Percentiles rank a stretch among this genome's conserved stretches.
These are phyloP conservation scores for Pantherophis alleghaniensis DNA, from an alignment of 2,797 vertebrate species.

Conservation along the genomic window DNA sequence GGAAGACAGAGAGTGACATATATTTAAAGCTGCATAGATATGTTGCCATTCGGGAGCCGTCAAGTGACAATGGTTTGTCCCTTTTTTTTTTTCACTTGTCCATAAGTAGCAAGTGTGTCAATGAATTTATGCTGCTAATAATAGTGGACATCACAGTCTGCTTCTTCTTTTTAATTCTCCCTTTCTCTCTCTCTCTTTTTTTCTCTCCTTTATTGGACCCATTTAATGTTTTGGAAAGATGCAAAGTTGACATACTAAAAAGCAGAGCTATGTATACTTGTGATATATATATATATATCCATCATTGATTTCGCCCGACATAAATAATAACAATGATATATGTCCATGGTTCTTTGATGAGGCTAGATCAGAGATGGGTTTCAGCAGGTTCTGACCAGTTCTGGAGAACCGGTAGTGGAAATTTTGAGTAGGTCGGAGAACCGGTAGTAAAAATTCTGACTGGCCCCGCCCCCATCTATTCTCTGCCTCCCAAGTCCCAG, in stretches of 20 bases:
- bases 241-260: constrained; percentile 4
- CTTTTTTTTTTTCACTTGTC: constrained; percentile 22
- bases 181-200: background rate
- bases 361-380: too few species aligned
- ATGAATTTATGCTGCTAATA: constrained; percentile 32
- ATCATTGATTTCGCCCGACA: constrained; percentile 42
- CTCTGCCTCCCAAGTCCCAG: too few species aligned
- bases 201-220: background rate
- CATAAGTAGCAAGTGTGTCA: constrained; percentile 27
- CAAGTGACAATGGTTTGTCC: constrained; percentile 26
- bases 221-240: constrained; percentile 1
- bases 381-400: too few species aligned
- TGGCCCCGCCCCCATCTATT: too few species aligned
- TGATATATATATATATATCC: constrained; percentile 14
- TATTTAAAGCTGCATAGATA: constrained; percentile 33
- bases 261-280: background rate
- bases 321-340: constrained; percentile 38
- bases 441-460: too few species aligned
- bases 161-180: background rate
- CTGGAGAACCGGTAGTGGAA: too few species aligned
- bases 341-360: constrained; percentile 3
- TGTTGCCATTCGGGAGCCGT: constrained; percentile 27
- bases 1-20: constrained; percentile 15
- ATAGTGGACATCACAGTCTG: constrained; percentile 1
- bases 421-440: too few species aligned